Percentiles rank a stretch among this genome's conserved stretches.
phyloP scores from a whole-genome alignment of 2,797 vertebrate genomes.

The Phataginus tetradactyla region DNA sequence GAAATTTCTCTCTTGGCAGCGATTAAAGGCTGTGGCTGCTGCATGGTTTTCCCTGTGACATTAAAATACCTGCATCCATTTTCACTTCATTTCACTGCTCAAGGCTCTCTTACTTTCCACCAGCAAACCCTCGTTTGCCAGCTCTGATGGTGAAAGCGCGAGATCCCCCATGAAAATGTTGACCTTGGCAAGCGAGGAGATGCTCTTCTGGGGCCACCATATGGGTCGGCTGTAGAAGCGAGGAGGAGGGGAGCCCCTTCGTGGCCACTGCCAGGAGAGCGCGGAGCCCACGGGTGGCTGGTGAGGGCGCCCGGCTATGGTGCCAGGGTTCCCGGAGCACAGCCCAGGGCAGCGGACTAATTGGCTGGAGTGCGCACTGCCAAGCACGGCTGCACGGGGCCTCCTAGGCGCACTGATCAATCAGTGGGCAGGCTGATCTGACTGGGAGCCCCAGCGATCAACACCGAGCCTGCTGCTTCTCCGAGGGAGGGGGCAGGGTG shows the following conservation, averaged over 20 bases:
- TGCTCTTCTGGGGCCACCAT: constrained; percentile 69
- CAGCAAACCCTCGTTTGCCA: background rate
- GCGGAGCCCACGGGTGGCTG: constrained; percentile 69
- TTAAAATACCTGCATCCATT: rapidly evolving
- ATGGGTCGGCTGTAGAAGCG: background rate
- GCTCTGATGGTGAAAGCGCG: constrained; percentile 68
- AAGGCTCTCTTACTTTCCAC: background rate
- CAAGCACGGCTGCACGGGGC: constrained; percentile 65
- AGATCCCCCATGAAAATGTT: constrained; percentile 64
- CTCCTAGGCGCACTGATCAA: constrained; percentile 68
- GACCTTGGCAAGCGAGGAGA: constrained; percentile 70
- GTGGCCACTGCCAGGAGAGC: background rate
- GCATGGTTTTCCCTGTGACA: rapidly evolving
- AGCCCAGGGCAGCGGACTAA: constrained; percentile 61
- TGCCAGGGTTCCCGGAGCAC: constrained; percentile 75
- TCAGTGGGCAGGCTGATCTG: constrained; percentile 3
- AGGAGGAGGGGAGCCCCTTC: constrained; percentile 21
- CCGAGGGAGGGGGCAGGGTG: constrained; percentile 49
- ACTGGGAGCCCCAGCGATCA: constrained; percentile 77
- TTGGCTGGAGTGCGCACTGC: constrained; percentile 73
- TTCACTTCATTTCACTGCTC: rapidly evolving
- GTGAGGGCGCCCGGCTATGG: constrained; percentile 62
- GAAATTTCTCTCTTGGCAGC: background rate
- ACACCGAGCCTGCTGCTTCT: constrained; percentile 68
- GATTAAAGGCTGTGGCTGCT: background rate